phyloP scores from a whole-genome alignment of 2,797 vertebrate genomes.

The Psittacula derbiana region DNA sequence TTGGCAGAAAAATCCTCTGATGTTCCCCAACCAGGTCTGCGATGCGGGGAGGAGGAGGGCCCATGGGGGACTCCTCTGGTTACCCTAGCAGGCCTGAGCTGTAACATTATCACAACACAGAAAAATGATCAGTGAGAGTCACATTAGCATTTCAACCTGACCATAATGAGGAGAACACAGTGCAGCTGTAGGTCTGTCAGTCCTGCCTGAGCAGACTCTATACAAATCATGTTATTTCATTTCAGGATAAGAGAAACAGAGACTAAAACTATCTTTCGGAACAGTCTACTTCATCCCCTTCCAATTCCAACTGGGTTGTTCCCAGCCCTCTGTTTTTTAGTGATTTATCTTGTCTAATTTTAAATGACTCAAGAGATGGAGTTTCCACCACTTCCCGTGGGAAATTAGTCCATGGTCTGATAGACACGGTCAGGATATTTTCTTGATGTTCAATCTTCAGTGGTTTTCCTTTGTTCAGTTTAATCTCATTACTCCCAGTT shows the following conservation, averaged over 20 bases:
- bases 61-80: neutral
- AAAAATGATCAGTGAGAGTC: neutral
- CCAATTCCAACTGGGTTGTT: neutral
- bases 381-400: slow-evolving; percentile 58
- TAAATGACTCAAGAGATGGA: slow-evolving; percentile 61
- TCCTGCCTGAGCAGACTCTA: neutral
- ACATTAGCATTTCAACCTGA: slow-evolving; percentile 48
- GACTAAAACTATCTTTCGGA: slow-evolving; percentile 10
- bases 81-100: neutral
- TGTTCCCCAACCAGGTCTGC: neutral
- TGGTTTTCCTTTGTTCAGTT: slow-evolving; percentile 67
- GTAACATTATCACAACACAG: neutral
- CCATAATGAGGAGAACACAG: neutral
- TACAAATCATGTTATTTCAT: neutral
- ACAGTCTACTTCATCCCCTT: neutral
- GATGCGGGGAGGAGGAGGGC: neutral
- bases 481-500: slow-evolving; percentile 66
- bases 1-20: neutral
- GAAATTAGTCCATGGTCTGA: slow-evolving; percentile 70
- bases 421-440: slow-evolving; percentile 61
- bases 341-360: slow-evolving; percentile 57
- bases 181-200: slow-evolving; percentile 39
- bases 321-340: neutral
- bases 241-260: slow-evolving; percentile 14
- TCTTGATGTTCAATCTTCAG: slow-evolving; percentile 61